These are phyloP conservation scores for Diadegma fenestrale DNA, from an alignment of 2,888 invertebrate genomes.

Conservation along the genomic window DNA sequence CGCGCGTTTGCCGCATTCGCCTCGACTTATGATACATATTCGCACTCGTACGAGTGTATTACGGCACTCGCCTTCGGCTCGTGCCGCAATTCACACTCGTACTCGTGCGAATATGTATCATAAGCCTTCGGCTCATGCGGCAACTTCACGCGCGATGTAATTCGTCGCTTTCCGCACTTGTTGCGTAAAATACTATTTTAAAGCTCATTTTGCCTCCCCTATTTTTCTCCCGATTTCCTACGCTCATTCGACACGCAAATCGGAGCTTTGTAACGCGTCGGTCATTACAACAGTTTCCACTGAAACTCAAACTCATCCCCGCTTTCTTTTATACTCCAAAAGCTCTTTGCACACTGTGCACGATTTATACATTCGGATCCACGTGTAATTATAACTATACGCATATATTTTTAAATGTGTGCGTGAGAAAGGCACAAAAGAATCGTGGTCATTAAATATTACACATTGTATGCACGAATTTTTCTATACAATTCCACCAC, in stretches of 20 bases:
- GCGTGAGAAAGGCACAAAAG: slow-evolving; percentile 46
- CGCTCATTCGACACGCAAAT: slow-evolving; percentile 29
- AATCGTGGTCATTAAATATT: slow-evolving; percentile 44
- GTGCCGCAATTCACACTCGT: too few relatives aligned
- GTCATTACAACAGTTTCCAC: slow-evolving; percentile 54
- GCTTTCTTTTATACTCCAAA: not conserved
- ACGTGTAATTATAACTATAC: not conserved
- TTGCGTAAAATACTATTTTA: too few relatives aligned
- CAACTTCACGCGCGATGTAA: too few relatives aligned
- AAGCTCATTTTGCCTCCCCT: too few relatives aligned
- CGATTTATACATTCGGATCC: slow-evolving; percentile 22
- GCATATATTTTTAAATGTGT: not conserved
- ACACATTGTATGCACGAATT: slow-evolving; percentile 41
- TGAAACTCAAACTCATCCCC: slow-evolving; percentile 34
- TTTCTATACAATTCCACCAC: not conserved
- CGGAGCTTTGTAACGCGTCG: slow-evolving; percentile 51
- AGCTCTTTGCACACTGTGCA: slow-evolving; percentile 35
- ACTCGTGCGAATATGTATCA: too few relatives aligned
- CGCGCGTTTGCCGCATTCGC: too few relatives aligned
- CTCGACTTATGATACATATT: too few relatives aligned
- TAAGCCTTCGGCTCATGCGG: too few relatives aligned
- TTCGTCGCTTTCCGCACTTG: too few relatives aligned
- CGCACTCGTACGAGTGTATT: too few relatives aligned
- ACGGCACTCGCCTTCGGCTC: too few relatives aligned
- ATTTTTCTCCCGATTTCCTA: slow-evolving; percentile 19